Evolutionary conservation across 2,888 invertebrate genomes (phyloP).

Genomic region (Tetranychus piercei): DNA sequence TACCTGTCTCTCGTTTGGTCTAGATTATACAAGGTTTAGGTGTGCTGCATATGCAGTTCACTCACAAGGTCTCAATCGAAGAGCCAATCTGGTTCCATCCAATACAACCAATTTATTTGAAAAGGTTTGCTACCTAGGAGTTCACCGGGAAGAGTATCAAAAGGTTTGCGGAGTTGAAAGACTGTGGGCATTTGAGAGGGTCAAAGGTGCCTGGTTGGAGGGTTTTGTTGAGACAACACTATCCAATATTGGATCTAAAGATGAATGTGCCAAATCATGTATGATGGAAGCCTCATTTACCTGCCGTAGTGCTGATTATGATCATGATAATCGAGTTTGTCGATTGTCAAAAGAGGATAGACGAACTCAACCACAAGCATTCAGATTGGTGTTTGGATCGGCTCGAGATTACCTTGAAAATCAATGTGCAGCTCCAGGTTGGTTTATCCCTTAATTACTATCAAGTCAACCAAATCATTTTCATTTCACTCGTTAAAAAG

Average conservation of each 20-base stretch:
- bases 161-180: constrained; percentile 33
- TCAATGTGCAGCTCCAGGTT: constrained; percentile 35
- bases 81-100: constrained; percentile 15
- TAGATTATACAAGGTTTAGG: constrained; percentile 34
- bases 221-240: constrained; percentile 35
- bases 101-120: constrained; percentile 33
- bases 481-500: not conserved
- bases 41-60: constrained; percentile 34
- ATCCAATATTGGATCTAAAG: constrained; percentile 32
- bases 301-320: constrained; percentile 40
- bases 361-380: constrained; percentile 38
- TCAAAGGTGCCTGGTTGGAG: constrained; percentile 35
- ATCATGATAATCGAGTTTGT: constrained; percentile 35
- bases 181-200: constrained; percentile 39
- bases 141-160: constrained; percentile 30
- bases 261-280: constrained; percentile 37
- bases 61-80: constrained; percentile 20
- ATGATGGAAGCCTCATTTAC: constrained; percentile 38
- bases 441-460: constrained; percentile 6
- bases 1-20: constrained; percentile 24
- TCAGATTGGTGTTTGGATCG: constrained; percentile 34
- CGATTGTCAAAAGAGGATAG: constrained; percentile 38
- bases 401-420: constrained; percentile 40
- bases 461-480: not conserved
- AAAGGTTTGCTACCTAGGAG: constrained; percentile 34